Evolutionary conservation across 2,113 vertebrate species (phyloP).

Genomic region (Hippocampus comes): DNA sequence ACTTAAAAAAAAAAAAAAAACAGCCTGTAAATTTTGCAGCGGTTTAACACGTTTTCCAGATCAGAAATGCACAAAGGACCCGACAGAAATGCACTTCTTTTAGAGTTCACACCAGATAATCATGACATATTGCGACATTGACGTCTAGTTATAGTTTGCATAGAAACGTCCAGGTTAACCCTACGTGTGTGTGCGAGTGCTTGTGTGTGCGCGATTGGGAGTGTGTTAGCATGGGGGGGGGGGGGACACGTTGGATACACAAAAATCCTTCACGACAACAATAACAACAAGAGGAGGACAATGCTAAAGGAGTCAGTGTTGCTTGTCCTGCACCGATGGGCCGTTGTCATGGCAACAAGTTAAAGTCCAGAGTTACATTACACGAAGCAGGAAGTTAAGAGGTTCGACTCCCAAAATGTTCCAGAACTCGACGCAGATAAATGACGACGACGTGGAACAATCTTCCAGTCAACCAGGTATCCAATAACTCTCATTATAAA

Average conservation of each 20-base stretch:
- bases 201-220: neutral
- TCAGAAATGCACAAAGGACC: slow-evolving; percentile 35
- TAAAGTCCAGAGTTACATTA: slow-evolving; percentile 43
- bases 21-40: slow-evolving; percentile 1
- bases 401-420: slow-evolving; percentile 35
- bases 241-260: slow-evolving; percentile 35
- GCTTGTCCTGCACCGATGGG: neutral
- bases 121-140: neutral
- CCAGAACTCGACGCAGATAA: neutral
- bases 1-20: slow-evolving; percentile 18
- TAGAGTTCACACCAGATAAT: neutral
- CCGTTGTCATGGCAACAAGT: slow-evolving; percentile 36
- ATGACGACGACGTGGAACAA: slow-evolving; percentile 36
- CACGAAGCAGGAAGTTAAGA: slow-evolving; percentile 30
- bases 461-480: slow-evolving; percentile 72
- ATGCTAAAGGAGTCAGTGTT: slow-evolving; percentile 16
- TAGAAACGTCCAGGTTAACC: neutral
- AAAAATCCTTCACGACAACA: slow-evolving; percentile 35
- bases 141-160: slow-evolving; percentile 12
- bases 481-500: slow-evolving; percentile 65
- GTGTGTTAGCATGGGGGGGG: neutral
- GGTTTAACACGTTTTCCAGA: slow-evolving; percentile 8
- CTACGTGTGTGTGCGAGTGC: neutral
- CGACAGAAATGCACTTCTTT: neutral
- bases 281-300: neutral